A percentile compares a stretch with the other conserved stretches of the same genome.
Conservation (phyloP, 1,140 invertebrate species). For the Panulirus ornatus region DNA sequence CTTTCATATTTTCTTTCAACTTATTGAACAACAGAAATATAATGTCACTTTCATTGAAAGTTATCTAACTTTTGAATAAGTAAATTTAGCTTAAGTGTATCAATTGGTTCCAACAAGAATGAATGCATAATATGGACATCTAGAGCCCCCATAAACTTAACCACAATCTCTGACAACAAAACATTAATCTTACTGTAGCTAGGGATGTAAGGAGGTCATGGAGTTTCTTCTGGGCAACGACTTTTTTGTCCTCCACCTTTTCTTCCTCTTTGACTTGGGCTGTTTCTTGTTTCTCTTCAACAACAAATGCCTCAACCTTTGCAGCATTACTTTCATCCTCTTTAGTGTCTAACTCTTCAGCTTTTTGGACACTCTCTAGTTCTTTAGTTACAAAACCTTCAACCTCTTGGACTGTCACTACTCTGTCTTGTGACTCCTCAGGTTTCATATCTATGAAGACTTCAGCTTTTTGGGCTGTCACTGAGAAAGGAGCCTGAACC, state of each 20-base stretch:
- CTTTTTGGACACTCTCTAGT: too few relatives aligned
- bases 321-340: too few relatives aligned
- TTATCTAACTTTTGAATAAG: neutral
- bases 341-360: too few relatives aligned
- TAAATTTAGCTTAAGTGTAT: neutral
- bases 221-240: slow-evolving; percentile 10
- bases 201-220: slow-evolving; percentile 25
- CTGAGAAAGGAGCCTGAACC: too few relatives aligned
- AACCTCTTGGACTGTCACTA: too few relatives aligned
- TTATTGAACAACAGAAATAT: neutral
- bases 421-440: neutral
- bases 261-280: neutral
- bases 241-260: neutral
- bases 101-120: neutral
- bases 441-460: neutral
- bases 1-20: neutral
- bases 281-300: too few relatives aligned
- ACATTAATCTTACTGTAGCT: slow-evolving; percentile 6
- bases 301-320: too few relatives aligned
- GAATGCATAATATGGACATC: neutral
- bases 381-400: too few relatives aligned
- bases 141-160: neutral
- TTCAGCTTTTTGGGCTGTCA: neutral
- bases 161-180: neutral
- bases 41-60: neutral